A percentile compares a stretch with the other conserved stretches of the same genome.
Conservation (phyloP, 1,140 invertebrate genomes). For the Rhopalosiphum maidis region DNA sequence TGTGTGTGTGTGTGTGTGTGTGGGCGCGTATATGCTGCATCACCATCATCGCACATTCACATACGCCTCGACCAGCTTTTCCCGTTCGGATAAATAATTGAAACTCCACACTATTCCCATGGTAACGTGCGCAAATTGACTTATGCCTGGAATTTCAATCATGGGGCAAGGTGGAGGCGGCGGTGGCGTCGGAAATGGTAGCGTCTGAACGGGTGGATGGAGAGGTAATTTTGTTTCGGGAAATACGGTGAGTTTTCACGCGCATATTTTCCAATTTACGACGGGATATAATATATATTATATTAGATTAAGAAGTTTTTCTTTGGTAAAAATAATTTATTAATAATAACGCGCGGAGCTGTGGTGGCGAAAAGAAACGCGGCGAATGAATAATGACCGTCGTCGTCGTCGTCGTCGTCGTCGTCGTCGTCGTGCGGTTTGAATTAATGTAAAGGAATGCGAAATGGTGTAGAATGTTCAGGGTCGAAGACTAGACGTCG, state of each 20-base stretch:
- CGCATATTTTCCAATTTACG: conserved; percentile 31
- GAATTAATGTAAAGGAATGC: conserved; percentile 36
- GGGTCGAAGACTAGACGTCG: background rate
- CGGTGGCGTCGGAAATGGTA: background rate
- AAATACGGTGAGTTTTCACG: conserved; percentile 3
- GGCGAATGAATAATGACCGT: conserved; percentile 36
- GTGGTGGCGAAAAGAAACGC: conserved; percentile 23
- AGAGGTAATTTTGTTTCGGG: conserved; percentile 12
- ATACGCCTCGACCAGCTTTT: background rate
- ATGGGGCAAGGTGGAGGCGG: background rate
- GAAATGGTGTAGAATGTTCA: conserved; percentile 11
- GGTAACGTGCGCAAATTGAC: conserved; percentile 34
- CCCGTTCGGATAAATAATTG: conserved; percentile 42
- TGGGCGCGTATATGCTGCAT: background rate
- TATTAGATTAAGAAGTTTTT: conserved; percentile 39
- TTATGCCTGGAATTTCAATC: conserved; percentile 44
- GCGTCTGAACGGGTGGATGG: too few relatives aligned
- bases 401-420: background rate
- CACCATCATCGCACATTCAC: background rate
- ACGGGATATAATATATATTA: conserved; percentile 4
- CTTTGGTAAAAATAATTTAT: conserved; percentile 38
- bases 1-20: background rate
- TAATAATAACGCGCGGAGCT: conserved; percentile 12
- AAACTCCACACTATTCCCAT: conserved; percentile 33
- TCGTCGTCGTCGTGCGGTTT: background rate